Evolutionary conservation across 1,140 invertebrate genomes (phyloP), one percentile per base, ranked within the genome.

Genomic region (Zaprionus gabonicus): DNA sequence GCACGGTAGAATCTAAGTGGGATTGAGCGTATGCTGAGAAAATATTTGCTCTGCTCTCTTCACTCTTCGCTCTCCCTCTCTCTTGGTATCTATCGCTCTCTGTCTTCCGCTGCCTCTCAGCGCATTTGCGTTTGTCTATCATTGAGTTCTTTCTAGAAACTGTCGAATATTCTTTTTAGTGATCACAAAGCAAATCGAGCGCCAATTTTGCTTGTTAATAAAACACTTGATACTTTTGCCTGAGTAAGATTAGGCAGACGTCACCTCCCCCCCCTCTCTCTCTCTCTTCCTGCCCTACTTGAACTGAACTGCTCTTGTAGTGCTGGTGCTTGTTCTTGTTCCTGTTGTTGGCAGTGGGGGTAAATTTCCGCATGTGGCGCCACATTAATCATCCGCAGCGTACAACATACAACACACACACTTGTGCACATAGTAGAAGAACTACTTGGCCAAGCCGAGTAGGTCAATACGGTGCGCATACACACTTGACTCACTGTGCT

Each of bases 141-240:
- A 74, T 76, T 46, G 59, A 3, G 75, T 41, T 51, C 81, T 59
- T 88, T 88, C 84, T 88, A 88, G 85, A 88, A 87, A 90, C 84
- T 80, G 73, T 83, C 28, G 73, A 83, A 84, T 72, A 76, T 85
- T 46, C 31, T 46, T 73, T 79, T 75, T 31, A 60, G 51, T 56
- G 72, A 67, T 41, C 60, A 67, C 28, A 72, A 67, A 72, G 46
- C 69, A 57, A 76, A 72, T 58, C 23, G 53, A 46, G 25, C 53
- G 60, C 38, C 20, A 56, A 58, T 57, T 72, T 44, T 57, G 59
- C 27, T 71, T 41, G 44, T 63, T 73, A 28, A 67, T 55, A 51
- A 73, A 77, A 67, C 28, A 77, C 64, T 77, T 86, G 70, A 82
- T 88, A 86, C 67, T 69, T 69, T 73, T 85, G 60, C 31, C 59